These are phyloP conservation scores for Dolichoris vasculosae DNA, from an alignment of 1,140 invertebrate genomes.

Conservation along the genomic window DNA sequence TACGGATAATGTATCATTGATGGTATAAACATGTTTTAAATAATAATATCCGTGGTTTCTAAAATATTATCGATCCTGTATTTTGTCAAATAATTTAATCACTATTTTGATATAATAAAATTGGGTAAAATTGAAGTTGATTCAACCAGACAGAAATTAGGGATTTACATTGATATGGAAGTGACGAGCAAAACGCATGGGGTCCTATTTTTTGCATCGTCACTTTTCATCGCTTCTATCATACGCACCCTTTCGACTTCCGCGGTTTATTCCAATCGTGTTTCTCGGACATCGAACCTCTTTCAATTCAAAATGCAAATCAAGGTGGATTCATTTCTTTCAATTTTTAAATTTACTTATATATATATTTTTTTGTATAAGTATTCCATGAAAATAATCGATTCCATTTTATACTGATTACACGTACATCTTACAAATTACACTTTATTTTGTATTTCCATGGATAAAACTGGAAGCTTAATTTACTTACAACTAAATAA, in stretches of 20 bases:
- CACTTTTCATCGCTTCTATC: constrained; percentile 68
- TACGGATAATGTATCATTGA: too few species aligned
- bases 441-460: not conserved
- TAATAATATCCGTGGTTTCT: too few species aligned
- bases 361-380: constrained; percentile 12
- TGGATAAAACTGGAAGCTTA: not conserved
- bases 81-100: not conserved
- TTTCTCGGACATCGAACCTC: constrained; percentile 63
- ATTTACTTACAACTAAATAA: too few species aligned
- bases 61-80: too few species aligned
- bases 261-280: constrained; percentile 64
- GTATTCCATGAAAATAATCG: not conserved
- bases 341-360: constrained; percentile 38
- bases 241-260: constrained; percentile 54
- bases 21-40: too few species aligned
- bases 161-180: constrained; percentile 48
- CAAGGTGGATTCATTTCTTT: constrained; percentile 62
- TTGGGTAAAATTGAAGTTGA: constrained; percentile 30
- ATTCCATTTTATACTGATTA: not conserved
- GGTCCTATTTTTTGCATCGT: constrained; percentile 63
- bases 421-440: not conserved
- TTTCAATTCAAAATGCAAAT: constrained; percentile 60
- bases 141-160: constrained; percentile 23
- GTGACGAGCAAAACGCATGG: constrained; percentile 56
- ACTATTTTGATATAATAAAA: not conserved